These are phyloP conservation scores for Tretioscincus oriximinensis DNA, from an alignment of 2,113 vertebrate species.

Conservation along the genomic window DNA sequence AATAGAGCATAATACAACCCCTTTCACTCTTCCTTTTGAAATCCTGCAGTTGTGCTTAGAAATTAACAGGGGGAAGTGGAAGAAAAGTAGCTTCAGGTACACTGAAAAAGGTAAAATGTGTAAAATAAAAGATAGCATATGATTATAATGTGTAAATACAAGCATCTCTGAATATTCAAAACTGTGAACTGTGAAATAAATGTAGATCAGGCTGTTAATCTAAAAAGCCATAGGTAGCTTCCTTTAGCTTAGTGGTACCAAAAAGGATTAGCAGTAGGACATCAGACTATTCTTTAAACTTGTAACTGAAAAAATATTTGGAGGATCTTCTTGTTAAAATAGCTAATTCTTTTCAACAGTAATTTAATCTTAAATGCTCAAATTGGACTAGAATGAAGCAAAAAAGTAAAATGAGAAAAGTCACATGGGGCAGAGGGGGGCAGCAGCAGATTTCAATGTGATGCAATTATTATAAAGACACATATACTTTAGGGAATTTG, in stretches of 20 bases:
- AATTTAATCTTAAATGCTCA: slow-evolving; percentile 32
- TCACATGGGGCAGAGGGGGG: slow-evolving; percentile 67
- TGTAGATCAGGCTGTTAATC: slow-evolving; percentile 67
- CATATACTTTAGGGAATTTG: slow-evolving; percentile 70
- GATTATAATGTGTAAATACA: slow-evolving; percentile 75
- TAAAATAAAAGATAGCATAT: slow-evolving; percentile 75
- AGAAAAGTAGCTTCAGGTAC: slow-evolving; percentile 61
- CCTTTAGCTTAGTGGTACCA: slow-evolving; percentile 34
- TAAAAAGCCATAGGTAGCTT: slow-evolving; percentile 61
- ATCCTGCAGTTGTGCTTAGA: slow-evolving; percentile 57
- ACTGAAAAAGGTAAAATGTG: slow-evolving; percentile 72
- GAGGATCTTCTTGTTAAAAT: slow-evolving; percentile 51
- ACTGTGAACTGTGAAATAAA: slow-evolving; percentile 70
- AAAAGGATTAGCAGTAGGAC: slow-evolving; percentile 44
- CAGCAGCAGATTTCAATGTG: slow-evolving; percentile 78
- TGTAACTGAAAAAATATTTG: slow-evolving; percentile 43
- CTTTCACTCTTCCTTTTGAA: slow-evolving; percentile 55
- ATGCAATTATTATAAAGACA: slow-evolving; percentile 71
- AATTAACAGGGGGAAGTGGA: slow-evolving; percentile 44
- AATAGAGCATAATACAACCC: neutral
- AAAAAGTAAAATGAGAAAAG: slow-evolving; percentile 23
- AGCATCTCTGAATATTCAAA: slow-evolving; percentile 61
- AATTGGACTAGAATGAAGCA: slow-evolving; percentile 28
- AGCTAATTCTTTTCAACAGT: slow-evolving; percentile 53
- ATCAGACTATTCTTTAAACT: slow-evolving; percentile 22